Evolutionary conservation across 2,797 vertebrate species (phyloP).

Genomic region (Chiroxiphia lanceolata): DNA sequence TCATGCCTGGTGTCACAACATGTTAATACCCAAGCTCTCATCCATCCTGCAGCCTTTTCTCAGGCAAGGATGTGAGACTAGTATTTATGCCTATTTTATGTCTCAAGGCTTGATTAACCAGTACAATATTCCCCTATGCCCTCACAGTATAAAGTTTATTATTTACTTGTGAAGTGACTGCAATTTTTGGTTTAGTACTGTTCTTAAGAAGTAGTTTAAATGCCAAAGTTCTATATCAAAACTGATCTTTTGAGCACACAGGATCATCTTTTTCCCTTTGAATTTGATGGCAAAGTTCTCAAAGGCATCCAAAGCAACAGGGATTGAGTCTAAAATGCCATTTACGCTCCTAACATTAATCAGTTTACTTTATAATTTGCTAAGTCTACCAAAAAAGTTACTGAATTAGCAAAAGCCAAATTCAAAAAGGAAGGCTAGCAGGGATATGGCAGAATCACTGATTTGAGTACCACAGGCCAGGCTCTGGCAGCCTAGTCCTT

Average conservation of each 20-base stretch:
- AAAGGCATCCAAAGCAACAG: neutral
- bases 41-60: neutral
- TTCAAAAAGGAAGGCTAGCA: neutral
- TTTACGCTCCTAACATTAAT: neutral
- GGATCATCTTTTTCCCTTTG: neutral
- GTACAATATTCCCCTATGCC: neutral
- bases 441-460: neutral
- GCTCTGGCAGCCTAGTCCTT: neutral
- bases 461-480: neutral
- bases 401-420: neutral
- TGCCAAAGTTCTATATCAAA: neutral
- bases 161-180: conserved; percentile 1
- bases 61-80: neutral
- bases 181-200: neutral
- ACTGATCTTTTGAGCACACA: neutral
- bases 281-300: conserved; percentile 15
- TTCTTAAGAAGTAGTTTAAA: conserved; percentile 16
- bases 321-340: neutral
- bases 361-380: neutral
- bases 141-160: neutral
- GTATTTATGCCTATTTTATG: neutral
- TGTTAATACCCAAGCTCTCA: neutral
- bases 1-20: neutral
- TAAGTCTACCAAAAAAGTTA: neutral
- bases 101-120: conserved; percentile 3